Conservation (phyloP, 2,888 invertebrate species). For the Spodoptera picta region DNA sequence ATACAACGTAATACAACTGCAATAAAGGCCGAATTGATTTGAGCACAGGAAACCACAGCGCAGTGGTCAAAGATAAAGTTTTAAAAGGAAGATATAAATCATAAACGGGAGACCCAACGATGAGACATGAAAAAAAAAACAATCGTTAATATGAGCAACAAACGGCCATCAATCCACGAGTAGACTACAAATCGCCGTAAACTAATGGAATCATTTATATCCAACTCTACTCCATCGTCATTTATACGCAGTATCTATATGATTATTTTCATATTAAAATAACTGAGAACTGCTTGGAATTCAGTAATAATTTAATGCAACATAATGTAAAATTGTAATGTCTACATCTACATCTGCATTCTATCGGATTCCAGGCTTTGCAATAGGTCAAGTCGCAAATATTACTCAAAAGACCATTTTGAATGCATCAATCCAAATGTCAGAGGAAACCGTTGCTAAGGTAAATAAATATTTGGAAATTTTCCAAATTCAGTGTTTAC, state of each 20-base stretch:
- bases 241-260: conserved; percentile 13
- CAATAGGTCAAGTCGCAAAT: conserved; percentile 50
- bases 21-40: no score
- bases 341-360: conserved; percentile 23
- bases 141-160: conserved; percentile 31
- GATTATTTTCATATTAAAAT: conserved; percentile 17
- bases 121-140: conserved; percentile 33
- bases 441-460: conserved; percentile 27
- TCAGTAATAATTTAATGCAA: conserved; percentile 25
- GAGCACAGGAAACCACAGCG: no score
- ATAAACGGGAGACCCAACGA: conserved; percentile 5
- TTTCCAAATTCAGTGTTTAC: conserved; percentile 52
- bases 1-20: no score
- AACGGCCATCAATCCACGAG: conserved; percentile 32
- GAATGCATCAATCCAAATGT: conserved; percentile 42
- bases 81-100: conserved; percentile 12
- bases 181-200: conserved; percentile 26
- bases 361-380: conserved; percentile 32
- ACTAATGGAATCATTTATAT: conserved; percentile 14
- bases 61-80: background rate
- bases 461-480: conserved; percentile 43
- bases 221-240: conserved; percentile 2
- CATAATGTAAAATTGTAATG: conserved; percentile 22
- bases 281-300: conserved; percentile 25
- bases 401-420: conserved; percentile 41